These are phyloP conservation scores for Monochamus saltuarius DNA, from an alignment of 1,140 invertebrate genomes.

Conservation along the genomic window DNA sequence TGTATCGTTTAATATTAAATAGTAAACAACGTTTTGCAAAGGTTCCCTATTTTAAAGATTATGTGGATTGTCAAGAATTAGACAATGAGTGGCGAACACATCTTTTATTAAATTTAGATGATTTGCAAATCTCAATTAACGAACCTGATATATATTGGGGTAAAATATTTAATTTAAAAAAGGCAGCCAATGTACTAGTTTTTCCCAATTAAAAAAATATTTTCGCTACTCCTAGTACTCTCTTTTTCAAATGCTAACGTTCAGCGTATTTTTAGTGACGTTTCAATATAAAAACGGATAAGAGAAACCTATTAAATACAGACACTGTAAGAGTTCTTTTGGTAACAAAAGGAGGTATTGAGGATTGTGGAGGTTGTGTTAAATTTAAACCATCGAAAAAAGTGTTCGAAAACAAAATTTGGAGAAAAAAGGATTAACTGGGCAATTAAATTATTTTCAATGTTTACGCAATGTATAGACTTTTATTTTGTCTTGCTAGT, in stretches of 20 bases:
- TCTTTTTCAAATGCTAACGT: slow-evolving; percentile 5
- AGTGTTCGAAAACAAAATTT: no score
- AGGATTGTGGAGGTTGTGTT: no score
- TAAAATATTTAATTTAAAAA: slow-evolving; percentile 7
- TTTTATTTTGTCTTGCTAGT: no score
- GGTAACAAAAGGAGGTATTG: no score
- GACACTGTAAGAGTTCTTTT: no score
- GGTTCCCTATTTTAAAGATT: slow-evolving; percentile 9
- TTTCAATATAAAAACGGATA: slow-evolving; percentile 2
- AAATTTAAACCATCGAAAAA: no score
- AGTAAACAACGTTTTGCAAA: not conserved
- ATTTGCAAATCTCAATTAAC: no score
- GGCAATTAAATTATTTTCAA: no score
- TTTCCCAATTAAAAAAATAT: not conserved
- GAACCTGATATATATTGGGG: slow-evolving; percentile 3
- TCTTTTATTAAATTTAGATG: not conserved
- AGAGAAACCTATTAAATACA: not conserved
- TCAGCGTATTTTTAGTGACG: not conserved
- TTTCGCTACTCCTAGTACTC: not conserved
- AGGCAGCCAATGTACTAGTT: not conserved
- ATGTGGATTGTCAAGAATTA: not conserved
- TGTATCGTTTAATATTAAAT: not conserved
- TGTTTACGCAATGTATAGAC: no score
- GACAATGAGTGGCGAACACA: slow-evolving; percentile 14
- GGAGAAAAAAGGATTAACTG: no score